Evolutionary conservation across 2,888 invertebrate genomes (phyloP).

Genomic region (Eupithecia vulgata): DNA sequence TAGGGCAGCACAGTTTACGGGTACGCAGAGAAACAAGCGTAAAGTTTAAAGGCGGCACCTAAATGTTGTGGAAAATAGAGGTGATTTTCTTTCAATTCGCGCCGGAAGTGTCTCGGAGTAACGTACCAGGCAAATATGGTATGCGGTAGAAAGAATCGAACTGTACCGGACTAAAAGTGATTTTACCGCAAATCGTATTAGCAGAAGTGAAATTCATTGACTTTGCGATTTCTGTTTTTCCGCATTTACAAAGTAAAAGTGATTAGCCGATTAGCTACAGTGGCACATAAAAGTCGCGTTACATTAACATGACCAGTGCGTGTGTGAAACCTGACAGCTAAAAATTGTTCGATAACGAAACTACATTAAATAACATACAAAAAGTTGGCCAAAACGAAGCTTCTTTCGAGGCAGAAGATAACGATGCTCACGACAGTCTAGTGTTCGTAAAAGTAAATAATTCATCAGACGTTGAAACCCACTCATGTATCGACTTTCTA

Average conservation of each 20-base stretch:
- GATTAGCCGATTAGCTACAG: constrained; percentile 15
- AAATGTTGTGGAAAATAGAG: neutral
- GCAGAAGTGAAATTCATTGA: constrained; percentile 14
- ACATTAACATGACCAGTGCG: constrained; percentile 3
- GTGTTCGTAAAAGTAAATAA: constrained; percentile 42
- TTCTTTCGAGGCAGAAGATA: neutral
- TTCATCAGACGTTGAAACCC: constrained; percentile 39
- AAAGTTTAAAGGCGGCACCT: neutral
- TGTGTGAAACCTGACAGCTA: constrained; percentile 3
- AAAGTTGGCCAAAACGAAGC: neutral
- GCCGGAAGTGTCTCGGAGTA: neutral
- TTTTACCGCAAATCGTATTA: constrained; percentile 31
- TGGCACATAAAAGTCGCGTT: constrained; percentile 2
- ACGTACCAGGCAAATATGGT: constrained; percentile 38
- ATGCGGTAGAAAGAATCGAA: constrained; percentile 26
- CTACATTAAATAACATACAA: neutral
- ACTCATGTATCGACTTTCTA: constrained; percentile 50
- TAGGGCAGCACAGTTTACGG: neutral
- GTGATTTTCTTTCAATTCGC: neutral
- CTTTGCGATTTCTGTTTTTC: constrained; percentile 11
- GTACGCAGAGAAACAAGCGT: neutral
- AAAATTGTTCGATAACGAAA: constrained; percentile 10
- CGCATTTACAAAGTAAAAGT: constrained; percentile 22
- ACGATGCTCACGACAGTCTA: constrained; percentile 13
- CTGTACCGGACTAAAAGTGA: constrained; percentile 6